Base-by-base conservation (phyloP, 1,140 invertebrate genomes). In the Eueides isabella region DNA sequence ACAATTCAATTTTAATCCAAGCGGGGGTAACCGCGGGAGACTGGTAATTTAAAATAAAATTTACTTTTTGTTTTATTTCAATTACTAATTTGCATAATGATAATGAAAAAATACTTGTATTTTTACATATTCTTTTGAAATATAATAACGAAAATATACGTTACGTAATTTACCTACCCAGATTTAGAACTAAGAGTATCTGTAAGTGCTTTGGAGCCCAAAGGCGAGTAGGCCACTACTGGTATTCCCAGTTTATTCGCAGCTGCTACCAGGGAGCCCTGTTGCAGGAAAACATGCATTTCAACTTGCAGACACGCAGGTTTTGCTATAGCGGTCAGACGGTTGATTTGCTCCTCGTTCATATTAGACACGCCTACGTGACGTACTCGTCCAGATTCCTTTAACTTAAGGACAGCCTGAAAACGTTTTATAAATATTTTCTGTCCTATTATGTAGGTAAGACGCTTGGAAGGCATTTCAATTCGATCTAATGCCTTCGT, bases 281-380 rank as follows among this genome's bases (percentile, higher is more conserved):
- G 98, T 85, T 98, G 97, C 80, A 97, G 94, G 77, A 97, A 96
- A 0, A 96, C 95, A 88, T 98, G 97, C 16, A 97, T 92, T 85
- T 98, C 98, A 14, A 98, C 67, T 92, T 97, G 96, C 44, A 97
- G 89, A 83, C 95, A 96, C 26, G 94, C 94, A 2, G 96, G 96
- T 70, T 94, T 94, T 61, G 95, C 94, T 62, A 95, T 95, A 19
- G 95, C 94, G 67, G 95, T 89, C 55, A 97, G 89, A 14, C 94
- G 92, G 69, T 93, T 82, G 29, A 97, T 93, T 90, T 97, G 97
- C 30, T 94, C 89, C 71, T 94, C 92, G 81, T 96, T 97, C 79
- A 97, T 96, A 82, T 97, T 97, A 12, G 97, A 97, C 3, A 97
- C 81, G 2, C 97, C 97, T 80, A 97, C 96, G 0, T 96, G 95